These are phyloP conservation scores for Atta colombica DNA, from an alignment of 1,140 invertebrate species.

Conservation along the genomic window DNA sequence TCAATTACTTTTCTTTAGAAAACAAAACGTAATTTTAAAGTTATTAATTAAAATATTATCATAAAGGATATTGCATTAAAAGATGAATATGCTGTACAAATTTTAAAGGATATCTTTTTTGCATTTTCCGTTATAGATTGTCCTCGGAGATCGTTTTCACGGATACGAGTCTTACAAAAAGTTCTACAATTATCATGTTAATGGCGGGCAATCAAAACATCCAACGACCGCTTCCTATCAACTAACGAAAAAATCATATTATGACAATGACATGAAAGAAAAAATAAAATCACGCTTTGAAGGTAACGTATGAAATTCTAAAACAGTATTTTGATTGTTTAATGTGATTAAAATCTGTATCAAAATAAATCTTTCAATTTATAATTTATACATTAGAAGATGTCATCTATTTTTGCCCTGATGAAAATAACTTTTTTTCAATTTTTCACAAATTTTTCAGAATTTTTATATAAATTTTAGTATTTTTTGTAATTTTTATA, in stretches of 20 bases:
- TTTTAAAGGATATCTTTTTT: background rate
- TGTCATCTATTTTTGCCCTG: background rate
- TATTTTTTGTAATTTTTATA: background rate
- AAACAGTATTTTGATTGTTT: background rate
- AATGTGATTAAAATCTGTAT: background rate
- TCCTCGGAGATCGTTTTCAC: background rate
- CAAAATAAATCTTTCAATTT: background rate
- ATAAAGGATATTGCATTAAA: constrained; percentile 13
- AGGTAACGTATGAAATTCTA: background rate
- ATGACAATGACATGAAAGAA: background rate
- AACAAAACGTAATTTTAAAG: background rate
- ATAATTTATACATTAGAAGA: background rate
- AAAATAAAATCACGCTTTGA: background rate
- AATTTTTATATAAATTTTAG: background rate
- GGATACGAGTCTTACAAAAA: background rate
- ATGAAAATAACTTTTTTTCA: background rate
- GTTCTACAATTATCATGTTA: background rate
- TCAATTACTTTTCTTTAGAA: constrained; percentile 6
- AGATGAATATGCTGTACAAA: background rate
- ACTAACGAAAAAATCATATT: background rate
- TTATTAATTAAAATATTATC: constrained; percentile 17
- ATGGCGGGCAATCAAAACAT: background rate
- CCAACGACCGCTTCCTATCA: background rate
- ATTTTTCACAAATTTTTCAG: background rate
- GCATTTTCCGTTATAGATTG: constrained; percentile 3